These are phyloP conservation scores for Onychorhynchus coronatus DNA, from an alignment of 2,113 vertebrate genomes.

Conservation along the genomic window DNA sequence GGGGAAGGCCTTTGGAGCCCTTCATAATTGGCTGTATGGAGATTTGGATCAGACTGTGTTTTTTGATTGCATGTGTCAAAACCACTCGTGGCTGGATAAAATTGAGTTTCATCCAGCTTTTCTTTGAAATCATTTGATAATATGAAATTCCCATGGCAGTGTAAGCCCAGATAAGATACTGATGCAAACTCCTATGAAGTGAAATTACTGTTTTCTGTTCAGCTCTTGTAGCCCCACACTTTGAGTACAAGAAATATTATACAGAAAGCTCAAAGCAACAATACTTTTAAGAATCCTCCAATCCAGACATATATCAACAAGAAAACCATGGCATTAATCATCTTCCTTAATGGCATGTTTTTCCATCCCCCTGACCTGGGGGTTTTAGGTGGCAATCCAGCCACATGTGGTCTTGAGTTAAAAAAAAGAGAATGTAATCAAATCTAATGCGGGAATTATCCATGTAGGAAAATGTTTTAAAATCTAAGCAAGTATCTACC, in stretches of 20 bases:
- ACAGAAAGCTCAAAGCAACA: not conserved
- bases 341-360: not conserved
- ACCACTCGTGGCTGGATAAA: not conserved
- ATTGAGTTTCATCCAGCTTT: not conserved
- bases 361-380: not conserved
- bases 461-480: not conserved
- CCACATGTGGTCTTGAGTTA: not conserved
- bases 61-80: not conserved
- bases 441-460: not conserved
- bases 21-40: not conserved
- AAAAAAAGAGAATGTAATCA: not conserved
- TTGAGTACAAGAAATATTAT: not conserved
- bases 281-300: not conserved
- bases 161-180: not conserved
- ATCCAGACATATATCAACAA: not conserved
- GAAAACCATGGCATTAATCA: not conserved
- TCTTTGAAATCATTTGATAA: not conserved
- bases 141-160: not conserved
- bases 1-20: not conserved
- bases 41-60: not conserved
- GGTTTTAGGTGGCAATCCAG: not conserved
- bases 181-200: not conserved
- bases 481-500: not conserved
- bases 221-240: not conserved
- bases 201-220: not conserved